These are phyloP conservation scores for Pogonophryne albipinna DNA, from an alignment of 2,797 vertebrate species.

Conservation along the genomic window DNA sequence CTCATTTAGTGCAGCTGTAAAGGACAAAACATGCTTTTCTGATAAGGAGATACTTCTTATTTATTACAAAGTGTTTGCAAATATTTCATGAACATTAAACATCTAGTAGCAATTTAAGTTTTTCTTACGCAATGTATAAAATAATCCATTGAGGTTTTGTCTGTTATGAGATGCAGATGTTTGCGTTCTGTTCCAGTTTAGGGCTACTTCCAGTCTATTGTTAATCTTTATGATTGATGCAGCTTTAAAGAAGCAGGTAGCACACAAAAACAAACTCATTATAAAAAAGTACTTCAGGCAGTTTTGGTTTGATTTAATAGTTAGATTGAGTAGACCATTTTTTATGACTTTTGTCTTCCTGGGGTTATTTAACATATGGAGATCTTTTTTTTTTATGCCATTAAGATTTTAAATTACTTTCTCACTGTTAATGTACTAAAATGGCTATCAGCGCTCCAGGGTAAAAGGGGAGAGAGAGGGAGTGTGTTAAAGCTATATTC, in stretches of 20 bases:
- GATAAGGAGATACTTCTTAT: neutral
- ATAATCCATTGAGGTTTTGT: constrained; percentile 34
- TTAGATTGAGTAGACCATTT: constrained; percentile 24
- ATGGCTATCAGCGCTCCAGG: constrained; percentile 51
- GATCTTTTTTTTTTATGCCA: constrained; percentile 48
- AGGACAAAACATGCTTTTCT: no score
- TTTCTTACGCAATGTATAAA: constrained; percentile 38
- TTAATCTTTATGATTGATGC: constrained; percentile 49
- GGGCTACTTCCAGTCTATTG: neutral
- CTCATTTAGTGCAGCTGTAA: constrained; percentile 6
- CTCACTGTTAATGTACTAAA: constrained; percentile 49
- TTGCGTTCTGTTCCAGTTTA: constrained; percentile 31
- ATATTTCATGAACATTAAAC: constrained; percentile 40
- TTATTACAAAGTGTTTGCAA: constrained; percentile 21
- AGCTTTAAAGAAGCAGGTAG: constrained; percentile 32
- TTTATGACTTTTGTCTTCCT: constrained; percentile 32
- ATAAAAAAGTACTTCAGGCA: constrained; percentile 42
- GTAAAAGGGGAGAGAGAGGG: constrained; percentile 10
- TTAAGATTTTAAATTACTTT: constrained; percentile 64
- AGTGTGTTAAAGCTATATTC: neutral
- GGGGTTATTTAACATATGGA: constrained; percentile 52
- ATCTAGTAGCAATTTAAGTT: constrained; percentile 21
- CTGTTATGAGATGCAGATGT: constrained; percentile 56
- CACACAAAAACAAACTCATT: constrained; percentile 49
- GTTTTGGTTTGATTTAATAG: constrained; percentile 49